phyloP scores from a whole-genome alignment of 2,797 vertebrate genomes.

The Acipenser transmontanus region DNA sequence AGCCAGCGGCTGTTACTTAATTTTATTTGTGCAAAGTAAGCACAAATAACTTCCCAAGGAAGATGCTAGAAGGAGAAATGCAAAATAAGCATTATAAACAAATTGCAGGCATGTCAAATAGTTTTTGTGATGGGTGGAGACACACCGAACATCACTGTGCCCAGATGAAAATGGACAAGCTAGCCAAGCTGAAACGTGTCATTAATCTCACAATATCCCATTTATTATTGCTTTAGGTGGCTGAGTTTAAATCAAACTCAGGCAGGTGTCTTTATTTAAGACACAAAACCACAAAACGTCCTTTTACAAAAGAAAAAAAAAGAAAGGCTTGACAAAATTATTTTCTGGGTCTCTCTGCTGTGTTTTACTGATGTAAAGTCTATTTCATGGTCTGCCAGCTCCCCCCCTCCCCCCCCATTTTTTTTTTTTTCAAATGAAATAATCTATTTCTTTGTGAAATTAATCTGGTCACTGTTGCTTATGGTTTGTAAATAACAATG shows the following conservation, averaged over 20 bases:
- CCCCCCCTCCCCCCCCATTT: constrained; percentile 31
- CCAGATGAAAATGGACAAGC: too few species aligned
- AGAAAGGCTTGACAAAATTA: constrained; percentile 35
- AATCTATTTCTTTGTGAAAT: constrained; percentile 43
- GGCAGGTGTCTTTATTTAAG: constrained; percentile 60
- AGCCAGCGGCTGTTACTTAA: not conserved
- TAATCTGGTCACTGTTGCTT: constrained; percentile 36
- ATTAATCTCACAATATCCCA: too few species aligned
- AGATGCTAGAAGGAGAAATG: too few species aligned
- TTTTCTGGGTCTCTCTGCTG: constrained; percentile 41
- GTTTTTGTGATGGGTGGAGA: too few species aligned
- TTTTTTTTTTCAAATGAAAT: constrained; percentile 57
- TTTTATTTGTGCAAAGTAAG: not conserved
- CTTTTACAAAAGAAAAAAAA: constrained; percentile 41
- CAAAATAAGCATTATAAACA: too few species aligned
- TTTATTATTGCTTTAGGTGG: not conserved
- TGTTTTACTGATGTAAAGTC: constrained; percentile 59
- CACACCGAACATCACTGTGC: not conserved
- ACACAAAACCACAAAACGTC: constrained; percentile 36
- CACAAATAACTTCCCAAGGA: not conserved
- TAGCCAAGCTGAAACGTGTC: too few species aligned
- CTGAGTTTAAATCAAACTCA: constrained; percentile 27
- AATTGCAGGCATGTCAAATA: too few species aligned
- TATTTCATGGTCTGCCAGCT: constrained; percentile 61
- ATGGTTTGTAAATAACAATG: constrained; percentile 38